Evolutionary conservation across 2,113 vertebrate species (phyloP), one percentile per base, ranked within the genome.

Genomic region (Zapus hudsonius): DNA sequence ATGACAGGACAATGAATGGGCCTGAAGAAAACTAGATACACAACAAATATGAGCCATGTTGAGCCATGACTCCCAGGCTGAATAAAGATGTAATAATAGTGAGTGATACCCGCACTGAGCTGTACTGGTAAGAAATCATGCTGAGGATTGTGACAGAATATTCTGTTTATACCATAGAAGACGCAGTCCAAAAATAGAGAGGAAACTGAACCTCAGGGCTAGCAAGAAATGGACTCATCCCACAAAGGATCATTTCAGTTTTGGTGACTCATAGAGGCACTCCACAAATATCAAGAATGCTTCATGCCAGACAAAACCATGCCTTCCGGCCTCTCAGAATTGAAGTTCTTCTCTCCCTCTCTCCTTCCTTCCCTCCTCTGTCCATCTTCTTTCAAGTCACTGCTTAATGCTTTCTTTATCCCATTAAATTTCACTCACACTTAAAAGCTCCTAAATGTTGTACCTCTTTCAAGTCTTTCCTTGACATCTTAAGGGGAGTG

Each of bases 401-500:
- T 52, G 16, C 2, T 16, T 25, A 38, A 7, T 84, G 13, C 1
- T 4, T 89, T 87, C n/a, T 80, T 86, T 69, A 69, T 25, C 7
- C 19, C 29, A 22, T 66, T 88, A 93, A 90, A 82, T 74, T 86
- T 25, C 11, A 74, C 2, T 86, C 12, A 66, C n/a, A 27, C 3
- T 72, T 74, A 63, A 79, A 81, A 38, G 12, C 7, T 5, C 29
- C 88, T 22, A 75, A 55, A 76, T 72, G 25, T 33, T 7, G 44
- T 0, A 66, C 5, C 4, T 0, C 2, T 27, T 59, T 74, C 47
- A 22, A 72, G 31, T 31, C 12, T 36, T 87, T 55, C 29, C 5
- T 17, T n/a, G 80, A 0, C 2, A 81, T 5, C 5, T 6, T 2
- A 10, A 73, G 8, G 2, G 25, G 0, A 57, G 4, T 61, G 25